These are phyloP conservation scores for Teleopsis dalmanni DNA, from an alignment of 1,140 invertebrate genomes.

Conservation along the genomic window DNA sequence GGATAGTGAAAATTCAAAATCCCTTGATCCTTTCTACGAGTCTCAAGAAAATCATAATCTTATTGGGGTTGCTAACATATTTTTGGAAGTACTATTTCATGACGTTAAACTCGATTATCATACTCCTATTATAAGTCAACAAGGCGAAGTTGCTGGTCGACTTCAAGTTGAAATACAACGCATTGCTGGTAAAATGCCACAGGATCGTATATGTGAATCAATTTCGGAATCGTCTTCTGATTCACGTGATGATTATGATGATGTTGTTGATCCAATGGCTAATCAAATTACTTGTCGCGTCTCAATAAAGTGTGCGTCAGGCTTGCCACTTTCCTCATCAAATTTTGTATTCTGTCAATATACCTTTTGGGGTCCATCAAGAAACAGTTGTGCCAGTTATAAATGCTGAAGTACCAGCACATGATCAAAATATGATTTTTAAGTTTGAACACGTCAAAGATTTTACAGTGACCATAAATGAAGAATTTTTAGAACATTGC, in stretches of 20 bases:
- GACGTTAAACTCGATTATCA: conserved; percentile 94
- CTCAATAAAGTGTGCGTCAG: conserved; percentile 86
- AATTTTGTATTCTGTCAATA: conserved; percentile 99
- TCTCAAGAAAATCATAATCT: conserved; percentile 95
- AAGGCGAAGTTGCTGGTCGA: conserved; percentile 89
- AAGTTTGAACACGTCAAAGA: conserved; percentile 77
- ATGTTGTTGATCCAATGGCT: conserved; percentile 44
- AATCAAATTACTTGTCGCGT: conserved; percentile 63
- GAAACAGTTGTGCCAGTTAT: conserved; percentile 73
- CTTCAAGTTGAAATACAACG: conserved; percentile 81
- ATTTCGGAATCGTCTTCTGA: conserved; percentile 70
- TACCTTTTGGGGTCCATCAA: conserved; percentile 78
- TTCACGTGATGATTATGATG: conserved; percentile 57
- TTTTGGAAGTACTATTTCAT: conserved; percentile 90
- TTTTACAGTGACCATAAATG: conserved; percentile 81
- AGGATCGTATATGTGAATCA: conserved; percentile 77
- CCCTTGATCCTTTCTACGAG: conserved; percentile 87
- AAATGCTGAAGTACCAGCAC: conserved; percentile 55
- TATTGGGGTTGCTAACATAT: conserved; percentile 97
- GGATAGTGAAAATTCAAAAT: conserved; percentile 49
- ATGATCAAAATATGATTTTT: conserved; percentile 54
- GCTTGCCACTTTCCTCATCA: conserved; percentile 82
- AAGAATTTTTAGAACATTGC: conserved; percentile 97
- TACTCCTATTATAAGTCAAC: conserved; percentile 97
- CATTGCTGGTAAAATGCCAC: conserved; percentile 73